These are phyloP conservation scores for Drosophila subpulchrella DNA, from an alignment of 1,140 invertebrate genomes.

Conservation along the genomic window DNA sequence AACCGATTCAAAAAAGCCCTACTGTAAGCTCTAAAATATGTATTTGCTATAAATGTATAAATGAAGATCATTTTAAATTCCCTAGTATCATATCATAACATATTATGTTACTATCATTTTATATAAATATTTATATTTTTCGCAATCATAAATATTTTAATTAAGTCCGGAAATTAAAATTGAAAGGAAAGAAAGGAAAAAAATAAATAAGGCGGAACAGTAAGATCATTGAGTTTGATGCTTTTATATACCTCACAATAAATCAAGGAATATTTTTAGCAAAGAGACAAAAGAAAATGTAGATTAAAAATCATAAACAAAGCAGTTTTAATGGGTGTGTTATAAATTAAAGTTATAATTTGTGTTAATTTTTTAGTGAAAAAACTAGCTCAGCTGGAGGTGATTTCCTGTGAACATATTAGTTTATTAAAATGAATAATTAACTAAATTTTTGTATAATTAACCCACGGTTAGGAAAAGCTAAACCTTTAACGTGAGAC, in stretches of 20 bases:
- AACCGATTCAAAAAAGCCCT: too few species aligned
- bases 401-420: not conserved
- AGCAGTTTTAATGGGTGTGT: not conserved
- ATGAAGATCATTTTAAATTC: too few species aligned
- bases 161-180: not conserved
- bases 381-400: not conserved
- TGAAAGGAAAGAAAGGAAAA: not conserved
- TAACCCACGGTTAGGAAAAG: slow-evolving; percentile 6
- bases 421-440: not conserved
- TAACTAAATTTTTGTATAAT: slow-evolving; percentile 1
- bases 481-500: slow-evolving; percentile 16
- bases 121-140: not conserved
- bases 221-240: not conserved
- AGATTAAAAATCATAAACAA: not conserved
- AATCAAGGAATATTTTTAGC: not conserved
- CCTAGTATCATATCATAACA: too few species aligned
- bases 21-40: too few species aligned
- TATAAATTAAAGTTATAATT: not conserved
- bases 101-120: too few species aligned
- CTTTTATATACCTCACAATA: not conserved
- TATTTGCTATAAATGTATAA: too few species aligned
- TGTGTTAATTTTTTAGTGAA: not conserved
- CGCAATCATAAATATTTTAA: not conserved
- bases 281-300: slow-evolving; percentile 2
- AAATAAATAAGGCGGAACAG: not conserved